Conservation (phyloP, 23 tunicate genomes). For the Phallusia fumigata region DNA sequence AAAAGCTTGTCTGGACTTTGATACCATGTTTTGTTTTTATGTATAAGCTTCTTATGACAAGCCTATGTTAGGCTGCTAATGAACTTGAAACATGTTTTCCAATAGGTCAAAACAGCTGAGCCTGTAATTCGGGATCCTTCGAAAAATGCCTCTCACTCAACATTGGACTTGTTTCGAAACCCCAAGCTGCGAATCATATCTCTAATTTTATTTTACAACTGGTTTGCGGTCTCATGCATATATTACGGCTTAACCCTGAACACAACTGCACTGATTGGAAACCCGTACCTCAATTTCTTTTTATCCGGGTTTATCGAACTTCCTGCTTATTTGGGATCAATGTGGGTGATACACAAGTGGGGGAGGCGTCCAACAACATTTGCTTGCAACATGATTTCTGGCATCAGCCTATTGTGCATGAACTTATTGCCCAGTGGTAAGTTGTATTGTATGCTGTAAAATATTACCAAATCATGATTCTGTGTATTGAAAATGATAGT, state of each 20-base stretch:
- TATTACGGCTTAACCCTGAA: conserved; percentile 85
- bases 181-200: conserved; percentile 37
- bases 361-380: conserved; percentile 61
- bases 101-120: no score
- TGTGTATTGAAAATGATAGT: no score
- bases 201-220: conserved; percentile 50
- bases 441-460: neutral
- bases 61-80: no score
- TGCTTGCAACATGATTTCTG: conserved; percentile 42
- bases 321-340: conserved; percentile 70
- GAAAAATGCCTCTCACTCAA: neutral
- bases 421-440: conserved; percentile 57
- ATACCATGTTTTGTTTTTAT: no score
- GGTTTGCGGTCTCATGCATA: conserved; percentile 74
- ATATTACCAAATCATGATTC: no score
- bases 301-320: conserved; percentile 69
- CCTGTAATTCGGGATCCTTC: no score
- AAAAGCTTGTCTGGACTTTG: no score
- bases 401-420: conserved; percentile 49
- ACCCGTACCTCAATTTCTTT: conserved; percentile 68
- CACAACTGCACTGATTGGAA: conserved; percentile 28
- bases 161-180: conserved; percentile 36
- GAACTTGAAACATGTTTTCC: no score
- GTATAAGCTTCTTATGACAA: no score
- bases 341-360: conserved; percentile 35